phyloP scores from a whole-genome alignment of 35 echinoderm and acorn worm genomes.

The Ophiothrix spiculata region DNA sequence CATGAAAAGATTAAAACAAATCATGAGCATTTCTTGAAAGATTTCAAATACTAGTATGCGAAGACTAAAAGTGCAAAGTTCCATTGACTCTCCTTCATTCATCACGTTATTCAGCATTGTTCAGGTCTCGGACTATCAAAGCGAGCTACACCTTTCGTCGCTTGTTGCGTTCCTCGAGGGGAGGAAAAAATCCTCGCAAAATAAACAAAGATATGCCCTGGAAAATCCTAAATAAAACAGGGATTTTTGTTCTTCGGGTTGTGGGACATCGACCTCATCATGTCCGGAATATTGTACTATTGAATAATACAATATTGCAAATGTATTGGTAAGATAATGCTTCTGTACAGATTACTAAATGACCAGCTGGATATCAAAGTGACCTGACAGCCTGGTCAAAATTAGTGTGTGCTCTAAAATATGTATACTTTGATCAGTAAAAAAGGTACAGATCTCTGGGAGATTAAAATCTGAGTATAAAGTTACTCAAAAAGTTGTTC shows the following conservation, averaged over 20 bases:
- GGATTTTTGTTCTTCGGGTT: background rate
- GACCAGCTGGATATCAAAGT: conserved; percentile 5
- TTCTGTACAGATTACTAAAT: background rate
- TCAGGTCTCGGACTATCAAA: no score
- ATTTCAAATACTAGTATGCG: no score
- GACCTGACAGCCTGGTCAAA: no score
- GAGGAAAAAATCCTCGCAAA: background rate
- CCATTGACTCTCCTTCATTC: background rate
- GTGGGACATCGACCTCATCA: conserved; percentile 13
- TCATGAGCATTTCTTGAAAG: no score
- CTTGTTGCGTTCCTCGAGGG: background rate
- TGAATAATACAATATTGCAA: background rate
- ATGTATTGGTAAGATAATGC: background rate
- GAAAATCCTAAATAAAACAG: conserved; percentile 5
- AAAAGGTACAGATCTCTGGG: no score
- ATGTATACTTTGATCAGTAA: no score
- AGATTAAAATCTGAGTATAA: no score
- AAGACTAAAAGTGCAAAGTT: no score
- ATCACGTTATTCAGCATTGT: background rate
- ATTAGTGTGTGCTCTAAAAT: no score
- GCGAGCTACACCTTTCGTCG: conserved; percentile 2
- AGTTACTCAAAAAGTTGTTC: no score
- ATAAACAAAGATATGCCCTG: conserved; percentile 12
- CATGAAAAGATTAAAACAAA: no score
- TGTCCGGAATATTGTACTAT: background rate